Evolutionary conservation across 1,140 invertebrate genomes (phyloP), one percentile per base, ranked within the genome.

Genomic region (Sweltsa coloradensis): DNA sequence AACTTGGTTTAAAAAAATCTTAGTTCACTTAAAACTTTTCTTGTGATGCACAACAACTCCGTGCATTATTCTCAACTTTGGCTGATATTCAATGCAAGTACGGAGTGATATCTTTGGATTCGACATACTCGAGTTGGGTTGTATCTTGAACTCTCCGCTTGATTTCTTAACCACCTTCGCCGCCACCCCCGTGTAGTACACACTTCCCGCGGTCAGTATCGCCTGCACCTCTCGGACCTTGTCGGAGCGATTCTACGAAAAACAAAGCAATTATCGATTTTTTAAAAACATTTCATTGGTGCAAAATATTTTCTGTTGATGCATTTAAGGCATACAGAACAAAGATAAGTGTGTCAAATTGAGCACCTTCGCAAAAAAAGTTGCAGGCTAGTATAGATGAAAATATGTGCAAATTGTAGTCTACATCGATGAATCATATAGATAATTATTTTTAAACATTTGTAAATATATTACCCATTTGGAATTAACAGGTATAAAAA

Each of bases 181-280:
- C 57, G 73, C 76, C 24, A 85, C 73, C 23, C 85, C 85, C 18
- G 78, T 88, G 57, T 87, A 88, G 60, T 76, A 87, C n/a, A 85
- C 72, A 52, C 78, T 83, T 5, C 70, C 74, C 0, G 81, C 75
- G 6, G 73, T 72, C 23, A 87, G 55, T 5, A 75, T 71, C 0
- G 77, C 73, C 41, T 76, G 72, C 18, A 89, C 71, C 5, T 69
- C 80, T 34, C 85, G 67, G 21, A 64, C 62, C 54, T 81, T 62
- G 2, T 69, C 55, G 5, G 76, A 76, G 53, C 73, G 78, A 52
- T 85, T 87, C 36, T 63, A 47, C 7, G 57, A 53, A 34, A 53
- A 43, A 34, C 9, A 26, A 18, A 5, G 5, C 5, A 37, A 37
- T 37, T 18, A 18, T 37, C n/a, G n/a, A 31, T 9, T 9, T 31